These are phyloP conservation scores for Thalpophila matura DNA, from an alignment of 2,888 invertebrate species.

Conservation along the genomic window DNA sequence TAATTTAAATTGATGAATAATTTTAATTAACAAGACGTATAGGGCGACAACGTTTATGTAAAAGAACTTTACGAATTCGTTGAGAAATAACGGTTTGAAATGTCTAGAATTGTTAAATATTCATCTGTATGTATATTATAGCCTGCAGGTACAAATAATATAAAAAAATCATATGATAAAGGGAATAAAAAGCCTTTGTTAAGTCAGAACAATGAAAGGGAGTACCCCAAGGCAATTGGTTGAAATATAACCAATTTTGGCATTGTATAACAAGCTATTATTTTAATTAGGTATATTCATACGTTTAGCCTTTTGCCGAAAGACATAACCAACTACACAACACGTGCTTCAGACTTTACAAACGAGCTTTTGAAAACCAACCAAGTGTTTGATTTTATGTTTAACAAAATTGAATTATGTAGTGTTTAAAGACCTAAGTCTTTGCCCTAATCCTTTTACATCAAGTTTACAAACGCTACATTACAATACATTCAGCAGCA, in stretches of 20 bases:
- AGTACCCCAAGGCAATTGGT: conserved; percentile 12
- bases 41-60: too few relatives aligned
- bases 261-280: background rate
- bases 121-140: background rate
- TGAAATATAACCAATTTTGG: background rate
- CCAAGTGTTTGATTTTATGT: background rate
- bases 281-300: background rate
- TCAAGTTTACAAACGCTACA: background rate
- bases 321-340: background rate
- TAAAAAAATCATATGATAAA: background rate
- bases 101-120: conserved; percentile 7
- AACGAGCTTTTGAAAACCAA: background rate
- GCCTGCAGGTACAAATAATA: background rate
- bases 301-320: too few relatives aligned
- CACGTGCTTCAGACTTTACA: background rate
- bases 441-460: background rate
- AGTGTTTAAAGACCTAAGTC: background rate
- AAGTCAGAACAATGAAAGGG: conserved; percentile 5
- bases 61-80: too few relatives aligned
- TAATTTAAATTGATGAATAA: conserved; percentile 21
- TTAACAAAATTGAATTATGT: background rate
- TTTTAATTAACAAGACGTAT: conserved; percentile 9
- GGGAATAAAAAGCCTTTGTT: conserved; percentile 6
- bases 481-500: conserved; percentile 5
- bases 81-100: too few relatives aligned